Conservation (phyloP, 2,113 vertebrate genomes). For the Microtus montanus region DNA sequence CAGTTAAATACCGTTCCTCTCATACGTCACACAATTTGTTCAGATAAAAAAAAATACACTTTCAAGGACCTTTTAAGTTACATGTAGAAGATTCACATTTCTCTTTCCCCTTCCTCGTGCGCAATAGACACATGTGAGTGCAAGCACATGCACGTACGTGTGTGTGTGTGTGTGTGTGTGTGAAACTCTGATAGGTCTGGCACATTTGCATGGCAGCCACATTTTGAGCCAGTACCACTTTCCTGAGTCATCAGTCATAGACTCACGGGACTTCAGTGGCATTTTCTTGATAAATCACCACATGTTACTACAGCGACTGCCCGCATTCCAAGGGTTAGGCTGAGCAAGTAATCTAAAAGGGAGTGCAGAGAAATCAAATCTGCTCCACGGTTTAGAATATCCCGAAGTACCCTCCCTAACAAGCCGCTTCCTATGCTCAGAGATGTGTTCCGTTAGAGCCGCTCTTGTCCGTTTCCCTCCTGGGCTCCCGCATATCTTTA, state of each 20-base stretch:
- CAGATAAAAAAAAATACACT: not conserved
- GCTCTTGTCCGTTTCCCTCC: not conserved
- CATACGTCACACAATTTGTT: not conserved
- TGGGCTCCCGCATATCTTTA: not conserved
- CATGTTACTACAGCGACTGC: not conserved
- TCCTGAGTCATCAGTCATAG: not conserved
- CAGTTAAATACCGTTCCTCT: not conserved
- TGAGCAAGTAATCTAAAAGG: not conserved
- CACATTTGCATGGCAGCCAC: not conserved
- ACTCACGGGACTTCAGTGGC: not conserved
- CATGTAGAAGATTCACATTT: not conserved
- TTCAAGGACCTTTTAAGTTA: not conserved
- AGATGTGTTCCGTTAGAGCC: not conserved
- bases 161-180: too few species aligned
- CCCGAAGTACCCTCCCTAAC: not conserved
- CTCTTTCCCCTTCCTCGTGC: not conserved
- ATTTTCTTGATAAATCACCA: not conserved
- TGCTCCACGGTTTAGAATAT: not conserved
- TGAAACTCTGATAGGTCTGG: not conserved
- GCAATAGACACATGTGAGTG: not conserved
- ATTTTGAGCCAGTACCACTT: not conserved
- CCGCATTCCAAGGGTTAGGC: not conserved
- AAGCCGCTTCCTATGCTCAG: constrained; percentile 61
- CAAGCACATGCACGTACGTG: not conserved
- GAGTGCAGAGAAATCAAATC: not conserved